These are phyloP conservation scores for Amniataba percoides DNA, from an alignment of 2,797 vertebrate species.

Conservation along the genomic window DNA sequence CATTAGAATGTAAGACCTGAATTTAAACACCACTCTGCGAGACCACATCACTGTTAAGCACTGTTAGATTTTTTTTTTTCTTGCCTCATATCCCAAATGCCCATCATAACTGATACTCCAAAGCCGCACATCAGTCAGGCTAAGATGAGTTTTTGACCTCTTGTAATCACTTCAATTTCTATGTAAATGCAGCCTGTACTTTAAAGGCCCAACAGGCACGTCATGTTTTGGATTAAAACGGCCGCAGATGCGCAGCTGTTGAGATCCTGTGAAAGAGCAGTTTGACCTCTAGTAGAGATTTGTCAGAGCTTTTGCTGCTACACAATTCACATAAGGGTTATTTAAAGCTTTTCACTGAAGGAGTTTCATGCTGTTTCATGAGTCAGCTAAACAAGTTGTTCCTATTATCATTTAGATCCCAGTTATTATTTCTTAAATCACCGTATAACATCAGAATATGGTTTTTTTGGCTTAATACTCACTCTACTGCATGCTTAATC, in stretches of 20 bases:
- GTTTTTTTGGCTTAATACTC: background rate
- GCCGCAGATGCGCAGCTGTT: conserved; percentile 3
- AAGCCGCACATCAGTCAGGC: conserved; percentile 46
- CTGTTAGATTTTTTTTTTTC: background rate
- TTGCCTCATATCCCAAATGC: conserved; percentile 3
- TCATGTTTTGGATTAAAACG: conserved; percentile 16
- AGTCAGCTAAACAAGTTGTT: background rate
- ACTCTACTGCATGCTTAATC: background rate
- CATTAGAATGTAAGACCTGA: conserved; percentile 18
- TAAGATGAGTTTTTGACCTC: conserved; percentile 27
- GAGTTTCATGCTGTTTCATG: background rate
- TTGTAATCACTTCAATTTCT: conserved; percentile 34
- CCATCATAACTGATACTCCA: conserved; percentile 24
- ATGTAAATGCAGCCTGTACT: conserved; percentile 38
- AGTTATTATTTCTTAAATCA: background rate
- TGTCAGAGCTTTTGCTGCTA: background rate
- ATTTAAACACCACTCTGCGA: conserved; percentile 21
- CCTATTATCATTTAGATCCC: background rate
- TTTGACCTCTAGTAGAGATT: conserved; percentile 9
- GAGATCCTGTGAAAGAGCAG: conserved; percentile 2
- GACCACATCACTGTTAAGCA: conserved; percentile 8
- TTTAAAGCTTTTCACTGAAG: background rate
- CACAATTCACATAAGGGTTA: background rate
- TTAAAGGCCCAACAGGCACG: conserved; percentile 18
- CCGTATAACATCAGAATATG: background rate